Evolutionary conservation across 2,797 vertebrate genomes (phyloP).

Genomic region (Orestias chungarensis): DNA sequence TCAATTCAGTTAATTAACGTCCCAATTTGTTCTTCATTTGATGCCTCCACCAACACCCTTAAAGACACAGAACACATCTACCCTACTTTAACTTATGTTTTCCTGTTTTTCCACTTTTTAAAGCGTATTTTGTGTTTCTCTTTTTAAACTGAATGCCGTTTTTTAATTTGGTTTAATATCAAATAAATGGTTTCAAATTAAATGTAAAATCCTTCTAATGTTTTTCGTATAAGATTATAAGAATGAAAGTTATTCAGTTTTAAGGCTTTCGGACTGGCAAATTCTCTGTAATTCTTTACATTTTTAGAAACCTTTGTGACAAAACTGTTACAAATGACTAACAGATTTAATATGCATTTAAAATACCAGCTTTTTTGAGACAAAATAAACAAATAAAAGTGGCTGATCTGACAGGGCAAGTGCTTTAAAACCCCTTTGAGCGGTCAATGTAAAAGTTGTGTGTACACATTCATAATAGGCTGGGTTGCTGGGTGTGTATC

Average conservation of each 20-base stretch:
- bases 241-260: not conserved
- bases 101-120: not conserved
- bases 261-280: not conserved
- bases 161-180: not conserved
- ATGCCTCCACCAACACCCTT: not conserved
- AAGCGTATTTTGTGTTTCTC: not conserved
- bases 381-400: not conserved
- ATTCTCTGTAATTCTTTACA: not conserved
- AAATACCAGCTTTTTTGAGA: not conserved
- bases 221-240: no score
- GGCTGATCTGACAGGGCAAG: not conserved
- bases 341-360: not conserved
- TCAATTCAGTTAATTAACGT: not conserved
- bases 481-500: conserved; percentile 26
- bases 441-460: conserved; percentile 1
- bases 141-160: not conserved
- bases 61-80: not conserved
- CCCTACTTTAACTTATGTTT: not conserved
- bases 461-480: conserved; percentile 7
- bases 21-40: not conserved
- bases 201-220: not conserved
- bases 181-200: not conserved
- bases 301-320: not conserved
- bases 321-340: not conserved
- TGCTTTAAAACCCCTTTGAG: conserved; percentile 1